phyloP scores from a whole-genome alignment of 1,140 invertebrate genomes.

The Camponotus vicinus region DNA sequence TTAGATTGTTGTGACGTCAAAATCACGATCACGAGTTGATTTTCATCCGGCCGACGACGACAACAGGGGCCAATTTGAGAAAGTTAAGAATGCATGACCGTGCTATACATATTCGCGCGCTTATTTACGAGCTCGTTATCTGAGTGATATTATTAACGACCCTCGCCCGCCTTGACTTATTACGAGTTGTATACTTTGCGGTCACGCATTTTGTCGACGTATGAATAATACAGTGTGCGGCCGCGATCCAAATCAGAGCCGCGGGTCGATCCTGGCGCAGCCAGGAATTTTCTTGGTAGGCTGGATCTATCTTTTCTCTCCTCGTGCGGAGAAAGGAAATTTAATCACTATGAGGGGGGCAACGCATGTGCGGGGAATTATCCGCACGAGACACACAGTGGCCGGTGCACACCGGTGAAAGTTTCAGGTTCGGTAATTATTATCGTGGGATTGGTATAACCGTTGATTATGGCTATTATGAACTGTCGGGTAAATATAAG shows the following conservation, averaged over 20 bases:
- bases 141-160: conserved; percentile 60
- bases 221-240: conserved; percentile 18
- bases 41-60: conserved; percentile 30
- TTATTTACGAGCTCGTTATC: conserved; percentile 64
- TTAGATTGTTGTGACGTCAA: conserved; percentile 37
- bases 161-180: conserved; percentile 37
- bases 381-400: conserved; percentile 73
- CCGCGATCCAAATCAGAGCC: conserved; percentile 32
- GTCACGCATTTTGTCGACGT: conserved; percentile 40
- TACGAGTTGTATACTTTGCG: conserved; percentile 52
- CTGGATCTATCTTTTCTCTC: conserved; percentile 14
- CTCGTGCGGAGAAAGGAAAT: conserved; percentile 66
- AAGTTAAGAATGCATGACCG: conserved; percentile 50
- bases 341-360: conserved; percentile 70
- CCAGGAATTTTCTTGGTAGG: not conserved
- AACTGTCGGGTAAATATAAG: conserved; percentile 84
- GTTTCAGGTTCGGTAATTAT: conserved; percentile 82
- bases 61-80: conserved; percentile 54
- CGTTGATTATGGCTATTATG: conserved; percentile 85
- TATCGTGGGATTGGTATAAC: conserved; percentile 82
- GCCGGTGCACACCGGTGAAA: conserved; percentile 68
- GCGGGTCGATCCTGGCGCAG: not conserved
- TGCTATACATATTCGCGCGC: conserved; percentile 39
- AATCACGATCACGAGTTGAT: conserved; percentile 35
- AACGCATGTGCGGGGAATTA: conserved; percentile 74